Evolutionary conservation across 2,113 vertebrate genomes (phyloP).

Genomic region (Pomatorhinus ruficollis): DNA sequence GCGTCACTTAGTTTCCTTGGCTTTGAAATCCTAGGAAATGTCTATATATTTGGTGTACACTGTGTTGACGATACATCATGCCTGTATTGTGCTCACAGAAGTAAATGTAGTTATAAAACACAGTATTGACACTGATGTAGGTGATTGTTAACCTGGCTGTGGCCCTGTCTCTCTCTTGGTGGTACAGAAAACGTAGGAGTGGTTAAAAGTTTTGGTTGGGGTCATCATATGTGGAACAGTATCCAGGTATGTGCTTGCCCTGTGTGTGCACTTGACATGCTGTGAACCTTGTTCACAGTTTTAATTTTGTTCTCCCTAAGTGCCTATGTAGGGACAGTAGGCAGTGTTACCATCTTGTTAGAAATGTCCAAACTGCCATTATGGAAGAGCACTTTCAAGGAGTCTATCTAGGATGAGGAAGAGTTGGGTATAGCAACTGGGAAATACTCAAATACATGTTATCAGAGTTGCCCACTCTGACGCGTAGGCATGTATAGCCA

Average conservation of each 20-base stretch:
- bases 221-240: neutral
- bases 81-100: neutral
- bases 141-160: neutral
- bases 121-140: neutral
- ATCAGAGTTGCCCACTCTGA: neutral
- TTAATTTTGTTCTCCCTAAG: neutral
- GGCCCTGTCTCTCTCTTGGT: neutral
- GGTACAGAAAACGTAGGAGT: neutral
- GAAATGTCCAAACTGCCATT: neutral
- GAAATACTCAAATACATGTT: neutral
- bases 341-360: neutral
- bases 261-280: neutral
- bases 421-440: neutral
- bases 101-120: neutral
- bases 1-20: neutral
- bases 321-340: neutral
- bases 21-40: slow-evolving; percentile 2
- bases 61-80: neutral
- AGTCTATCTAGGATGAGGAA: neutral
- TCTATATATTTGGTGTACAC: neutral
- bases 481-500: neutral
- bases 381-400: neutral
- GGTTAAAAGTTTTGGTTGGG: neutral
- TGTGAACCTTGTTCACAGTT: neutral
- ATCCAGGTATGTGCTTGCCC: neutral